phyloP scores from a whole-genome alignment of 1,140 invertebrate genomes.

The Sitobion miscanthi region DNA sequence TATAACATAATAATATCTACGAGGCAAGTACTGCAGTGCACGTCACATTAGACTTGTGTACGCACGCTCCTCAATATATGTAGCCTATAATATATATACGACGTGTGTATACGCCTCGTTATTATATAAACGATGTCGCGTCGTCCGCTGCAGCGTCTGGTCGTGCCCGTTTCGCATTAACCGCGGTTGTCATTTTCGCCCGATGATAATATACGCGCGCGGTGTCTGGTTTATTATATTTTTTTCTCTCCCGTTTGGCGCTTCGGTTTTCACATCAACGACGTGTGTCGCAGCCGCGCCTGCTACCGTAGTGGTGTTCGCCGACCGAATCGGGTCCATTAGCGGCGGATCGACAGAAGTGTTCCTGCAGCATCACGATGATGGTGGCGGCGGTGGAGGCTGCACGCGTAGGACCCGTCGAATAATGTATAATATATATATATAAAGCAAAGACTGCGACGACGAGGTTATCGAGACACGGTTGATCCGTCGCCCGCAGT shows the following conservation, averaged over 20 bases:
- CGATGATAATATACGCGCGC: too few relatives aligned
- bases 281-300: too few relatives aligned
- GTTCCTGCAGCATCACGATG: neutral
- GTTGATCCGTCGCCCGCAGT: slow-evolving; percentile 25
- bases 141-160: too few relatives aligned
- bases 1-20: neutral
- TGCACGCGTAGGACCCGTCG: neutral
- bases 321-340: slow-evolving; percentile 5
- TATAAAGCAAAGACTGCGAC: neutral
- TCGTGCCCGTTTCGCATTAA: neutral
- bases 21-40: neutral
- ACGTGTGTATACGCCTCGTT: neutral
- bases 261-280: neutral
- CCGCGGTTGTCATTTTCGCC: neutral
- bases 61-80: neutral
- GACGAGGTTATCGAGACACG: slow-evolving; percentile 45
- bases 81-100: too few relatives aligned
- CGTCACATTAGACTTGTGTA: neutral
- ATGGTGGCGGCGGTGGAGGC: neutral
- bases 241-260: neutral
- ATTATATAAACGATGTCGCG: neutral
- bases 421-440: slow-evolving; percentile 12
- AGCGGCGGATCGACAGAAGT: neutral
- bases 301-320: neutral
- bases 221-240: neutral